Percentiles rank a stretch among this genome's conserved stretches.
phyloP scores from a whole-genome alignment of 2,113 vertebrate genomes.

The Bagarius yarrelli region DNA sequence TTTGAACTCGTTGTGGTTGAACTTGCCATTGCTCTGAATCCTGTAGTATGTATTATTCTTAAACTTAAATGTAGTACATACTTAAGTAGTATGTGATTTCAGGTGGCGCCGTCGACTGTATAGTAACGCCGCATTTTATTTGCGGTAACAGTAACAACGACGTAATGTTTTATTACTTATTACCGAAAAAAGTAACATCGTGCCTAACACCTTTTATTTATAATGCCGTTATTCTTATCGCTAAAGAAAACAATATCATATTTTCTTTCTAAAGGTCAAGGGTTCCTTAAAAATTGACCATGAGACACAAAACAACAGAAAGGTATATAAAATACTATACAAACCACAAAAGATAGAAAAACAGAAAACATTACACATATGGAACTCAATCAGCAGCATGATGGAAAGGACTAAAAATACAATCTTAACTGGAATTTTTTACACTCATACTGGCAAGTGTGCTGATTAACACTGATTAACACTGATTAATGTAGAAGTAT shows the following conservation, averaged over 20 bases:
- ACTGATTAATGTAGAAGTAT: background rate
- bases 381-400: background rate
- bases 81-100: too few relatives aligned
- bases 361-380: background rate
- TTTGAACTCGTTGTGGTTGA: too few relatives aligned
- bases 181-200: too few relatives aligned
- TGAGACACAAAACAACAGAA: background rate
- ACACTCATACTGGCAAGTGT: background rate
- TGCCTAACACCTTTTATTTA: too few relatives aligned
- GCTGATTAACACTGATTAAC: slow-evolving; percentile 3
- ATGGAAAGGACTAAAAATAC: background rate
- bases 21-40: too few relatives aligned
- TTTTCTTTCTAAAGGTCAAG: background rate
- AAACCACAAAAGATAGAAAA: background rate
- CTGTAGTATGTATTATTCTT: too few relatives aligned
- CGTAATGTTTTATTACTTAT: too few relatives aligned
- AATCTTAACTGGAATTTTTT: background rate
- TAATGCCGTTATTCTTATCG: too few relatives aligned
- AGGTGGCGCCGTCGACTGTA: too few relatives aligned
- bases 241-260: background rate
- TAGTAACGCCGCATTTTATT: too few relatives aligned
- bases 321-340: background rate
- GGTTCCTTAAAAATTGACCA: background rate
- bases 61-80: too few relatives aligned
- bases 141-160: too few relatives aligned